phyloP scores from a whole-genome alignment of 1,140 invertebrate species.

The Parapsyche elsis region DNA sequence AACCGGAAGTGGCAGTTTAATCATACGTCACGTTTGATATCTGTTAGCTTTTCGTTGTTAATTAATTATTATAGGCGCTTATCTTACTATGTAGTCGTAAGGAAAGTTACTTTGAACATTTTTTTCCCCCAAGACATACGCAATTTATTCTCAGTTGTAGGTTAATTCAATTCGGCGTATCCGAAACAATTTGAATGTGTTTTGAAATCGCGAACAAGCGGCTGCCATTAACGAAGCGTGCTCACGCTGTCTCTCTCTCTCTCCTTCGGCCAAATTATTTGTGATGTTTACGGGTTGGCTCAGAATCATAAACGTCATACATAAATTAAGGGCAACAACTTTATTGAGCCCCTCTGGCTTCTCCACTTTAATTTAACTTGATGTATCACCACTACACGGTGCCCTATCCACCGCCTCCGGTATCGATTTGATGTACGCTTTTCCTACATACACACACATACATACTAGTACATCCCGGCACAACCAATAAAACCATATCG shows the following conservation, averaged over 20 bases:
- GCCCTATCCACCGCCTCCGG: neutral
- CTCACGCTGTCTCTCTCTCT: neutral
- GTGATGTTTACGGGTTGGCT: conserved; percentile 38
- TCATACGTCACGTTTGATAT: too few relatives aligned
- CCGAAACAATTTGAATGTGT: conserved; percentile 17
- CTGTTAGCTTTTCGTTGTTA: too few relatives aligned
- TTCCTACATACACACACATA: neutral
- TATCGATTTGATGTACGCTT: neutral
- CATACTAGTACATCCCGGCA: neutral
- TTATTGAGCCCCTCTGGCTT: conserved; percentile 39
- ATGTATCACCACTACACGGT: conserved; percentile 26
- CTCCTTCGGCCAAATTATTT: conserved; percentile 25
- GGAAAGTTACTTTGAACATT: too few relatives aligned
- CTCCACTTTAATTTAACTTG: conserved; percentile 40
- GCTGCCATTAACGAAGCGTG: neutral
- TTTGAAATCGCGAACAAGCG: neutral
- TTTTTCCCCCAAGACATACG: too few relatives aligned
- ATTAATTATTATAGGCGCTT: too few relatives aligned
- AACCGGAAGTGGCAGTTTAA: too few relatives aligned
- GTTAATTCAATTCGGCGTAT: neutral
- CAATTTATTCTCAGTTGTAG: too few relatives aligned
- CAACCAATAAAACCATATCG: conserved; percentile 34
- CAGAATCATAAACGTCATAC: conserved; percentile 44
- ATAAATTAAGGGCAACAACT: conserved; percentile 44
- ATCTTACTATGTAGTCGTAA: too few relatives aligned